Evolutionary conservation across 2,797 vertebrate species (phyloP), one percentile per base, ranked within the genome.

Genomic region (Morus bassanus): DNA sequence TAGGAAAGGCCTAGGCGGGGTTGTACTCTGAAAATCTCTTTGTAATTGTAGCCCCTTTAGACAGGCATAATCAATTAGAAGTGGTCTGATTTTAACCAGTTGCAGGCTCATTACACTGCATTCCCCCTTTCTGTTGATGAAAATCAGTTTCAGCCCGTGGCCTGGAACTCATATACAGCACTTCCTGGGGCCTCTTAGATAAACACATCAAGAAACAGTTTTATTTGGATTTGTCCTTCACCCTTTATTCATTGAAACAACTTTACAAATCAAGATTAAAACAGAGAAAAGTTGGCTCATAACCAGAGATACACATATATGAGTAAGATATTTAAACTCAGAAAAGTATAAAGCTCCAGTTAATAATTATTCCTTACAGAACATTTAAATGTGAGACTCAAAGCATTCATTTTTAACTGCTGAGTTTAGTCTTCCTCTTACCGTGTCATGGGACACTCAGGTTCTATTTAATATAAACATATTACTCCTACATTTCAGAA

Each of bases 41-140:
- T 97, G 96, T 97, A 98, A 97, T 96, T 94, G 63, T 95, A 98
- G 93, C 91, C 92, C 85, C 65, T 91, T 96, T 90, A 89, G 96
- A 96, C 97, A 97, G 97, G 87, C 95, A 96, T 95, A 97, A 97
- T 96, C 97, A 98, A 97, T 98, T 97, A 98, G 94, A 96, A 97
- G 92, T 95, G 91, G 96, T 95, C 95, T 97, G 96, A 98, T 96
- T 98, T 97, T 98, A 98, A 98, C 96, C 97, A 98, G 97, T 97
- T 97, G 94, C 96, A 98, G 97, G 90, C 92, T 97, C 97, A 97
- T 96, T 98, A 97, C 87, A 85, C 75, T 95, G 95, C 95, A 97
- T 97, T 98, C 96, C 91, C 91, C 95, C 33, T 97, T 97, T 97
- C 95, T 95, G 96, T 92, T 97, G 96, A 97, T 97, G 96, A 97